phyloP scores from a whole-genome alignment of 2,113 vertebrate genomes.

The Neopipo cinnamomea region DNA sequence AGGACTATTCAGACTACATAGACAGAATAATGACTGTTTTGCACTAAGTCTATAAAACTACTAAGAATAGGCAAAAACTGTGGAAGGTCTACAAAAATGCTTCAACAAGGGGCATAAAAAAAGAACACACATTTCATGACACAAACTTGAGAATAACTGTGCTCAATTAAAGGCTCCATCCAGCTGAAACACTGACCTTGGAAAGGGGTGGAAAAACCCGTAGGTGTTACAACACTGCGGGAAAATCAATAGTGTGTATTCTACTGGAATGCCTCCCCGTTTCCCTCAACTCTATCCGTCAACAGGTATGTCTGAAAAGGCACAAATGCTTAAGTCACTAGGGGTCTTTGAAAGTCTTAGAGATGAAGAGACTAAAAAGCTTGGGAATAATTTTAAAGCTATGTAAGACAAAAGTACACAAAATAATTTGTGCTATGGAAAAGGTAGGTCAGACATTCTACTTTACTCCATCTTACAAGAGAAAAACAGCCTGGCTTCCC shows the following conservation, averaged over 20 bases:
- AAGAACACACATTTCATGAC: not conserved
- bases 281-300: not conserved
- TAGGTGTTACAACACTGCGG: not conserved
- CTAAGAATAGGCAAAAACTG: not conserved
- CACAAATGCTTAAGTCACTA: not conserved
- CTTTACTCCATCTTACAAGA: not conserved
- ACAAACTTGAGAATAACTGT: not conserved
- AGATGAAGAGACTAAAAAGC: not conserved
- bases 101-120: not conserved
- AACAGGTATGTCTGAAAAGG: not conserved
- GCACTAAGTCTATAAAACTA: not conserved
- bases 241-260: not conserved
- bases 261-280: not conserved
- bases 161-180: not conserved
- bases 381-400: not conserved
- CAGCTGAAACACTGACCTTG: not conserved
- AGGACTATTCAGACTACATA: not conserved
- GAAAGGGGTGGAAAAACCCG: not conserved
- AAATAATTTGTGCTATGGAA: not conserved
- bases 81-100: not conserved
- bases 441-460: not conserved
- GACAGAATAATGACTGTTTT: slow-evolving; percentile 26
- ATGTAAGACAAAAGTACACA: not conserved
- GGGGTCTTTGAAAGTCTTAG: not conserved
- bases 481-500: not conserved